Percentiles rank a stretch among this genome's conserved stretches.
phyloP scores from a whole-genome alignment of 2,888 invertebrate species.

The Hybos culiciformis region DNA sequence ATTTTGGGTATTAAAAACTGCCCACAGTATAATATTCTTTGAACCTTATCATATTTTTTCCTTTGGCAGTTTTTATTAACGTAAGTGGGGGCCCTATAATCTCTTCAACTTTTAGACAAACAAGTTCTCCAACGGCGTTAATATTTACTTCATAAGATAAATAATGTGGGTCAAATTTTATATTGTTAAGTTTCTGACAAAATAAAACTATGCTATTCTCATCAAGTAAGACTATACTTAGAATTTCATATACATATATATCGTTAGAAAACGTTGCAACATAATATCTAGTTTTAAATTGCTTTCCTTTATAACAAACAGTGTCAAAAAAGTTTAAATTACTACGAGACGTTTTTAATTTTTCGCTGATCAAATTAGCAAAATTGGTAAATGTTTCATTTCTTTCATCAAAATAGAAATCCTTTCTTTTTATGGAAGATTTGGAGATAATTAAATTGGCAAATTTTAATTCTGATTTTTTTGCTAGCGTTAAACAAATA shows the following conservation, averaged over 20 bases:
- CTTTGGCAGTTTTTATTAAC: constrained; percentile 1
- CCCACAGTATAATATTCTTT: constrained; percentile 3
- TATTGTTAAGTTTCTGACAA: constrained; percentile 1
- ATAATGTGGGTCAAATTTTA: neutral
- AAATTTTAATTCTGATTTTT: neutral
- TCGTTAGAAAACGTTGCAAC: neutral
- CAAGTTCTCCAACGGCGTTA: neutral
- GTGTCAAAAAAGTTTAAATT: neutral
- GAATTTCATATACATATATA: neutral
- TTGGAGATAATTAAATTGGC: neutral
- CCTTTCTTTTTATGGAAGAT: neutral
- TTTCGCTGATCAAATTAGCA: neutral
- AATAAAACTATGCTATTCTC: neutral
- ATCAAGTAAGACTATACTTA: neutral
- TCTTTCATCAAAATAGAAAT: neutral
- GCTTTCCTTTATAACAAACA: neutral
- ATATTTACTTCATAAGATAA: constrained; percentile 1
- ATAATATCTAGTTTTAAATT: no score
- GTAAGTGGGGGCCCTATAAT: neutral
- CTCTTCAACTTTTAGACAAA: neutral
- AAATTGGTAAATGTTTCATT: neutral
- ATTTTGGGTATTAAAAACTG: constrained; percentile 2
- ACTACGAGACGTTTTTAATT: neutral
- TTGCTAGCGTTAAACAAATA: neutral
- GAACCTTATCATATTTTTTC: neutral